Evolutionary conservation across 2,888 invertebrate species (phyloP).

Genomic region (Arge pagana): DNA sequence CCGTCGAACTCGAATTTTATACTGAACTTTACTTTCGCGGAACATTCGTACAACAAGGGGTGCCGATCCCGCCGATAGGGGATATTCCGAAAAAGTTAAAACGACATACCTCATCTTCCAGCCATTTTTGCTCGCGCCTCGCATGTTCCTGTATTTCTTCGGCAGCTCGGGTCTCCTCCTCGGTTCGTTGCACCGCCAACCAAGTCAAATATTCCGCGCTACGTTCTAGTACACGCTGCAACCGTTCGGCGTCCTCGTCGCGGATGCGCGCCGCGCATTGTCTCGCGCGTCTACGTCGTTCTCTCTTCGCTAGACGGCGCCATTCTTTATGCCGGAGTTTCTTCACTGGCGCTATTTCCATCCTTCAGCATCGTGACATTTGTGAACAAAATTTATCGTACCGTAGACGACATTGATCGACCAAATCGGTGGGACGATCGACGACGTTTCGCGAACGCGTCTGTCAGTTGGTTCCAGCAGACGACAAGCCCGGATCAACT

Average conservation of each 20-base stretch:
- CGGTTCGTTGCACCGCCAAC: conserved; percentile 59
- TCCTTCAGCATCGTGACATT: conserved; percentile 17
- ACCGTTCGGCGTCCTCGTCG: conserved; percentile 62
- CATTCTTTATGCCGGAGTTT: conserved; percentile 67
- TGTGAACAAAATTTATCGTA: no score
- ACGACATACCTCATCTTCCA: conserved; percentile 65
- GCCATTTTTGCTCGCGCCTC: conserved; percentile 69
- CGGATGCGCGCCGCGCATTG: conserved; percentile 64
- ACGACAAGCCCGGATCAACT: conserved; percentile 5
- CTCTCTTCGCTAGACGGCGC: conserved; percentile 75
- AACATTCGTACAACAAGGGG: not conserved
- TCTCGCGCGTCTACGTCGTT: conserved; percentile 71
- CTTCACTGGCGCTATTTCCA: not conserved
- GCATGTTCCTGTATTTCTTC: conserved; percentile 61
- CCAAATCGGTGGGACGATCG: not conserved
- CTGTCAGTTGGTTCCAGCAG: conserved; percentile 18
- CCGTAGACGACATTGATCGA: conserved; percentile 1
- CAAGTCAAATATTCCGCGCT: conserved; percentile 59
- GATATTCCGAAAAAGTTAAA: no score
- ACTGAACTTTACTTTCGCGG: not conserved
- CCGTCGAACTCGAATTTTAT: no score
- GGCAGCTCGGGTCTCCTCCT: conserved; percentile 61
- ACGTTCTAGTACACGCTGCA: conserved; percentile 59
- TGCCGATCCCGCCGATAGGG: not conserved
- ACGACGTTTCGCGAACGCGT: not conserved